Percentiles rank a stretch among this genome's conserved stretches.
Evolutionary conservation across 2,888 invertebrate species (phyloP).

Genomic region (Drosophila gaucha): DNA sequence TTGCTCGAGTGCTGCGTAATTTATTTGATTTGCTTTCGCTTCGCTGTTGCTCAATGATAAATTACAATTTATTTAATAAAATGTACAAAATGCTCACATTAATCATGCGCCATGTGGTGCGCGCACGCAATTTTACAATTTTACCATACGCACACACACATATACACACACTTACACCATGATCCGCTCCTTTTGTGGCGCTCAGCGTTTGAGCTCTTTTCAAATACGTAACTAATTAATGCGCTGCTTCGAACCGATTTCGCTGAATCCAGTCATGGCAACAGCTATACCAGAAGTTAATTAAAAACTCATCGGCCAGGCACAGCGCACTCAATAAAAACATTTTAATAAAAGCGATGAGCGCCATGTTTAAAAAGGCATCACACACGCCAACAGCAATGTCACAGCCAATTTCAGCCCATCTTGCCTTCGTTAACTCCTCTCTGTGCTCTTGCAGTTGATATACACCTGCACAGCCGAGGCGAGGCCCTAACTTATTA

Average conservation of each 20-base stretch:
- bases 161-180: not conserved
- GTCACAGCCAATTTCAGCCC: not conserved
- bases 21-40: constrained; percentile 69
- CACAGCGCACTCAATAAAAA: constrained; percentile 43
- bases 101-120: constrained; percentile 78
- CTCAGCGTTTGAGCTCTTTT: not conserved
- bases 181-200: too few species aligned
- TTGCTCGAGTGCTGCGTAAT: constrained; percentile 42
- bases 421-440: not conserved
- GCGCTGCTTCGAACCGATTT: constrained; percentile 32
- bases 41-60: constrained; percentile 56
- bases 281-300: constrained; percentile 58
- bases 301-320: constrained; percentile 57
- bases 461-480: constrained; percentile 42
- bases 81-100: constrained; percentile 57
- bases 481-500: constrained; percentile 37
- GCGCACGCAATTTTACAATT: constrained; percentile 26
- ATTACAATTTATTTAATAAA: constrained; percentile 74
- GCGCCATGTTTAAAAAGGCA: constrained; percentile 3
- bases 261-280: constrained; percentile 41
- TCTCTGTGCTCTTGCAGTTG: constrained; percentile 29
- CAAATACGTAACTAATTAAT: constrained; percentile 41
- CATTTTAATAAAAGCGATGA: constrained; percentile 19
- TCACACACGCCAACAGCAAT: constrained; percentile 5
- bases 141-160: constrained; percentile 10